A percentile compares a stretch with the other conserved stretches of the same genome.
These are phyloP conservation scores for Alectura lathami DNA, from an alignment of 2,113 vertebrate species.

Conservation along the genomic window DNA sequence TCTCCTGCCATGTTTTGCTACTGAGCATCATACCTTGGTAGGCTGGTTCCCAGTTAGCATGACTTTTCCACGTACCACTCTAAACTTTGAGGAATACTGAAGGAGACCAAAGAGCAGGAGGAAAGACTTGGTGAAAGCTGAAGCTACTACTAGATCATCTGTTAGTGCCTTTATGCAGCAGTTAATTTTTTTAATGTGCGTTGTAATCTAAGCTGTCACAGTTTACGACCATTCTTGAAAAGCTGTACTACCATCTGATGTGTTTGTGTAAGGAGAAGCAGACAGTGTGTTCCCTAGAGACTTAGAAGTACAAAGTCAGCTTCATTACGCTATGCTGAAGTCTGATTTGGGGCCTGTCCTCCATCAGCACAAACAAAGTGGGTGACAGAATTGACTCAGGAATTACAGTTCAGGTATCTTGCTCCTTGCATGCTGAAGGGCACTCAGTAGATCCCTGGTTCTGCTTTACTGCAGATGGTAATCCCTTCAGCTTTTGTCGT, in stretches of 20 bases:
- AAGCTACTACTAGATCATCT: not conserved
- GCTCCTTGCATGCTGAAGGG: not conserved
- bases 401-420: not conserved
- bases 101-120: not conserved
- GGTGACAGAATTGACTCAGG: not conserved
- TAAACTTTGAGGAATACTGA: not conserved
- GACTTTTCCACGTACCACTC: not conserved
- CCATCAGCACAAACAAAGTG: not conserved
- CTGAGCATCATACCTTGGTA: not conserved
- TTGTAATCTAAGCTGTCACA: not conserved
- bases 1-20: not conserved
- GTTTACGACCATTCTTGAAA: not conserved
- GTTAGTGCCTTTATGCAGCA: not conserved
- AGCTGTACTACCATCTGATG: not conserved
- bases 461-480: not conserved
- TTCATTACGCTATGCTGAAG: not conserved
- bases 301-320: not conserved
- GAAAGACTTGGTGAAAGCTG: not conserved
- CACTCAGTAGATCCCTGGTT: not conserved
- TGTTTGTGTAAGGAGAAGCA: not conserved
- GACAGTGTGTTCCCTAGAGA: not conserved
- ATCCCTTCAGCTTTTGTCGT: not conserved
- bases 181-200: accelerated
- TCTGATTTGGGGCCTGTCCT: not conserved
- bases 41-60: not conserved